These are phyloP conservation scores for Xestoiulus laeticollis DNA, from an alignment of 2,888 invertebrate genomes.

Conservation along the genomic window DNA sequence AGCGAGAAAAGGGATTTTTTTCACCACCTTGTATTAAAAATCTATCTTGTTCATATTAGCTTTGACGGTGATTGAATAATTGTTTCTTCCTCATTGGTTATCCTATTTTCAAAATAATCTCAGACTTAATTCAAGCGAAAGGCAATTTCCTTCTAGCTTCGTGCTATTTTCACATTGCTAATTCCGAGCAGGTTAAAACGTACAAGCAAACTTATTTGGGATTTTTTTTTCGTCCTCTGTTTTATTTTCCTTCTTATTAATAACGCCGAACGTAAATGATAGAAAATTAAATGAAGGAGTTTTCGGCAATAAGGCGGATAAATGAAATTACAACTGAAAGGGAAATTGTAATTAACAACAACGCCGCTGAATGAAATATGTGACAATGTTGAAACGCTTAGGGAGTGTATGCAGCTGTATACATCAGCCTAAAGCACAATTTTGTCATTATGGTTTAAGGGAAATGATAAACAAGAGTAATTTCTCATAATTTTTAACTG, in stretches of 20 bases:
- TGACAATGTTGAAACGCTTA: neutral
- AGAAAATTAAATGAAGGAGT: slow-evolving; percentile 35
- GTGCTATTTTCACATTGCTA: slow-evolving; percentile 23
- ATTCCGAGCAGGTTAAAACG: slow-evolving; percentile 17
- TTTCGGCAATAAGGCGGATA: neutral
- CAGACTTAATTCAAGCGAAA: neutral
- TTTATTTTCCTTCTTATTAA: neutral
- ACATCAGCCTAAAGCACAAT: neutral
- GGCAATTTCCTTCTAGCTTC: slow-evolving; percentile 28
- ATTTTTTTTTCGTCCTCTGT: neutral
- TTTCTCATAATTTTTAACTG: too few relatives aligned
- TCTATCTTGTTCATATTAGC: slow-evolving; percentile 27
- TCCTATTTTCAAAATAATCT: slow-evolving; percentile 42
- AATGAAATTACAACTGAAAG: neutral
- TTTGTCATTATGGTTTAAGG: neutral
- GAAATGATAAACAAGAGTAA: neutral
- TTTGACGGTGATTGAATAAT: slow-evolving; percentile 35
- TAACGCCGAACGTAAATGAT: neutral
- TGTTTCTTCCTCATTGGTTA: slow-evolving; percentile 45
- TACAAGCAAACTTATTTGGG: neutral
- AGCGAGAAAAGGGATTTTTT: neutral
- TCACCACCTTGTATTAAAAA: neutral
- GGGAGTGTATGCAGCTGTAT: neutral
- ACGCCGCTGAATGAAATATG: neutral
- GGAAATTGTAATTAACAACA: slow-evolving; percentile 25